phyloP scores from a whole-genome alignment of 2,113 vertebrate species.

The Marmota monax region DNA sequence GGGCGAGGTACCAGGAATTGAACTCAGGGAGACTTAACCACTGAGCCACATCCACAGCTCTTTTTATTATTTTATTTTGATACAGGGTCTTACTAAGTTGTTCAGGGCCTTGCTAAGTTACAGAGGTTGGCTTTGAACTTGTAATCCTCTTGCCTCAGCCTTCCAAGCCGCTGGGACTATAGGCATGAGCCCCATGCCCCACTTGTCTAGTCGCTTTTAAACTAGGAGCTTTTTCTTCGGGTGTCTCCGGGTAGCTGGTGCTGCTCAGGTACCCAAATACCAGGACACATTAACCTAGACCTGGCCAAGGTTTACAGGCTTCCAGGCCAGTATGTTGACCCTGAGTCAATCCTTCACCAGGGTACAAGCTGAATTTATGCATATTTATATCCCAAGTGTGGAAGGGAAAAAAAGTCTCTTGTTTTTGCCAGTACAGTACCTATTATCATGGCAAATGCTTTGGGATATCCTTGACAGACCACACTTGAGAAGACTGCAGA shows the following conservation, averaged over 20 bases:
- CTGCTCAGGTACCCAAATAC: conserved; percentile 94
- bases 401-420: conserved; percentile 86
- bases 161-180: no score
- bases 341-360: conserved; percentile 93
- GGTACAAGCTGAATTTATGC: conserved; percentile 95
- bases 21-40: no score
- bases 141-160: no score
- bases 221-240: conserved; percentile 94
- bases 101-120: no score
- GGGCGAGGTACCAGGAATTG: no score
- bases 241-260: conserved; percentile 93
- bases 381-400: conserved; percentile 90
- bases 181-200: no score
- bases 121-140: no score
- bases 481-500: conserved; percentile 95
- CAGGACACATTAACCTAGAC: conserved; percentile 96
- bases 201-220: conserved; percentile 96
- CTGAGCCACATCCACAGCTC: no score
- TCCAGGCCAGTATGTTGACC: conserved; percentile 89
- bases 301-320: conserved; percentile 93
- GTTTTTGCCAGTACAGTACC: conserved; percentile 92
- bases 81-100: no score
- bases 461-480: conserved; percentile 93
- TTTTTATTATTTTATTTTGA: no score
- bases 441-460: conserved; percentile 92